A percentile compares a stretch with the other conserved stretches of the same genome.
Conservation (phyloP, 1,140 invertebrate species). For the Trialeurodes vaporariorum region DNA sequence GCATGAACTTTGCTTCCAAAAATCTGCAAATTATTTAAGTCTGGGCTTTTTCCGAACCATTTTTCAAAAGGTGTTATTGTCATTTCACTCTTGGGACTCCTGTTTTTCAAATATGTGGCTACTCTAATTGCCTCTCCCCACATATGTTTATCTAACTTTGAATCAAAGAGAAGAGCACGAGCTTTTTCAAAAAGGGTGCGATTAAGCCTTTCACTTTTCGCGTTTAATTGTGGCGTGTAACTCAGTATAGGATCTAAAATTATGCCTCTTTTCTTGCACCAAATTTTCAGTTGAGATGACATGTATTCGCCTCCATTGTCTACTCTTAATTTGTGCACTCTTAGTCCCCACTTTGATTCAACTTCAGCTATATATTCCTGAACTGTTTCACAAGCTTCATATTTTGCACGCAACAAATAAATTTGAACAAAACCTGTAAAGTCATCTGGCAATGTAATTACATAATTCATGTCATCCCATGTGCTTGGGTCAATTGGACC, state of each 20-base stretch:
- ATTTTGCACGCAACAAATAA: slow-evolving; percentile 34
- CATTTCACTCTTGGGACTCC: slow-evolving; percentile 3
- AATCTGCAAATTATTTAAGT: slow-evolving; percentile 10
- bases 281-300: slow-evolving; percentile 28
- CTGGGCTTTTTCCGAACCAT: slow-evolving; percentile 9
- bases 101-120: slow-evolving; percentile 17
- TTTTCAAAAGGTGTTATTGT: slow-evolving; percentile 11
- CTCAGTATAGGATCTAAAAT: slow-evolving; percentile 25
- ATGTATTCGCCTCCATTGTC: slow-evolving; percentile 37
- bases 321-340: slow-evolving; percentile 28
- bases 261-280: slow-evolving; percentile 29
- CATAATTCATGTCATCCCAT: slow-evolving; percentile 27
- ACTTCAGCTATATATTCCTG: slow-evolving; percentile 28
- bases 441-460: slow-evolving; percentile 34
- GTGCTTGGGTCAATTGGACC: slow-evolving; percentile 30
- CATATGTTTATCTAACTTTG: slow-evolving; percentile 4
- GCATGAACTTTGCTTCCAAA: slow-evolving; percentile 13
- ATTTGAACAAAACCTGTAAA: slow-evolving; percentile 30
- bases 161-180: slow-evolving; percentile 9
- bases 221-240: slow-evolving; percentile 32
- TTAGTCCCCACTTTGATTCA: slow-evolving; percentile 29
- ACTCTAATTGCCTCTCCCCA: slow-evolving; percentile 18
- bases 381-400: slow-evolving; percentile 31
- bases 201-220: slow-evolving; percentile 29
- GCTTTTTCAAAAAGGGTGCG: slow-evolving; percentile 20